phyloP scores from a whole-genome alignment of 1,140 invertebrate species.

The Uloborus diversus region DNA sequence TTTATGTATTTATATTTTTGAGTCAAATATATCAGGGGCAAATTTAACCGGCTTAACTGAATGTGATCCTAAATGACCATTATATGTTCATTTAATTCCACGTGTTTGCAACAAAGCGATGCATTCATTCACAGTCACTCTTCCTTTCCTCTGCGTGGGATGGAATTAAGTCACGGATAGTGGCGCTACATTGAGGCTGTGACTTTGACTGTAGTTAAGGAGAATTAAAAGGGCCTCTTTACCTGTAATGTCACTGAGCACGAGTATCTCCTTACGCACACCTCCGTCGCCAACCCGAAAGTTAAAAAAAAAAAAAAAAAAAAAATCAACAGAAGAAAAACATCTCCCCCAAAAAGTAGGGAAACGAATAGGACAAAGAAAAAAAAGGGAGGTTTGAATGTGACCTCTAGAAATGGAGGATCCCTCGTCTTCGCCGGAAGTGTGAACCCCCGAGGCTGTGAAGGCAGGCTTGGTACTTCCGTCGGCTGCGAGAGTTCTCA shows the following conservation, averaged over 20 bases:
- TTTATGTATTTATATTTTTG: too few relatives aligned
- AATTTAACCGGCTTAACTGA: too few relatives aligned
- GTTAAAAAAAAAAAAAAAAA: neutral
- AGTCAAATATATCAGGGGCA: too few relatives aligned
- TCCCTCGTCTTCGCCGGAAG: conserved; percentile 12
- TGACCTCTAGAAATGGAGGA: conserved; percentile 17
- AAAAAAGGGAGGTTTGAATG: conserved; percentile 21
- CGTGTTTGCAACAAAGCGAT: too few relatives aligned
- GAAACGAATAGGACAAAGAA: neutral
- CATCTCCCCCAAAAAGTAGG: neutral
- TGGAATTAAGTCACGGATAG: too few relatives aligned
- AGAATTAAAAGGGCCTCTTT: neutral
- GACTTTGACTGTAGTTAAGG: neutral
- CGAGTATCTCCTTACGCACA: conserved; percentile 14
- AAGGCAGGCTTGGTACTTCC: conserved; percentile 8
- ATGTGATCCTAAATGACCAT: too few relatives aligned
- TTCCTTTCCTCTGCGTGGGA: too few relatives aligned
- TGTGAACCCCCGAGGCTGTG: conserved; percentile 31
- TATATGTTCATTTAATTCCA: too few relatives aligned
- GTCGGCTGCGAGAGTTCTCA: conserved; percentile 8
- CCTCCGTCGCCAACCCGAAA: neutral
- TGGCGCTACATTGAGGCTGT: too few relatives aligned
- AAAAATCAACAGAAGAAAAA: neutral
- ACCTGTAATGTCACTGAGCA: neutral
- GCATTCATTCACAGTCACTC: too few relatives aligned